phyloP scores from a whole-genome alignment of 2,888 invertebrate genomes.

The Lasioglossum marginatum region DNA sequence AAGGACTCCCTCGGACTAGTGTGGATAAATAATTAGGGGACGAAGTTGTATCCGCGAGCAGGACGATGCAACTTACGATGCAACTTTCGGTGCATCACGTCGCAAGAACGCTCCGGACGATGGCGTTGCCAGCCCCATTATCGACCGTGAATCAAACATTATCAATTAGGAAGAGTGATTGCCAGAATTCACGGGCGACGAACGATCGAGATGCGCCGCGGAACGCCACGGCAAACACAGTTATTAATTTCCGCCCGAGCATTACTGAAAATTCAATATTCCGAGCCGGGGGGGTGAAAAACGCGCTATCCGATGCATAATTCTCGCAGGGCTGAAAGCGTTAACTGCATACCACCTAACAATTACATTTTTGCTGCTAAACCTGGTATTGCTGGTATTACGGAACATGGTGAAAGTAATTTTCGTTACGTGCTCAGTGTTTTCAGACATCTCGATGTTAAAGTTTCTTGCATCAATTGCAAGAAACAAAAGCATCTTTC shows the following conservation, averaged over 20 bases:
- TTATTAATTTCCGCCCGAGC: constrained; percentile 51
- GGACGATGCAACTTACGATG: background rate
- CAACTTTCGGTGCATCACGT: background rate
- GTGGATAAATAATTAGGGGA: constrained; percentile 20
- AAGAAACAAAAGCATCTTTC: too few species aligned
- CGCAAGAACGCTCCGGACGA: background rate
- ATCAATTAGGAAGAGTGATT: constrained; percentile 48
- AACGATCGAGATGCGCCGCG: constrained; percentile 39
- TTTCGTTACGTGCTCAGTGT: background rate
- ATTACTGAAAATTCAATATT: constrained; percentile 41
- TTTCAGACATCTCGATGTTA: too few species aligned
- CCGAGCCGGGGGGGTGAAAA: constrained; percentile 39
- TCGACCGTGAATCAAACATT: constrained; percentile 38
- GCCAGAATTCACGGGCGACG: constrained; percentile 33
- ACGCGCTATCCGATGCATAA: constrained; percentile 32
- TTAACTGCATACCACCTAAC: background rate
- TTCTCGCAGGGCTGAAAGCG: background rate
- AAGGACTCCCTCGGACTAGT: background rate
- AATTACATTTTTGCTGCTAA: background rate
- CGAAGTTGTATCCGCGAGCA: constrained; percentile 11
- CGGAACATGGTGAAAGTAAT: background rate
- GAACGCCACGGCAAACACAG: constrained; percentile 35
- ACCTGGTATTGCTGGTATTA: background rate
- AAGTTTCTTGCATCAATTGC: too few species aligned
- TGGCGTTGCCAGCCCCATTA: background rate